phyloP scores from a whole-genome alignment of 1,140 invertebrate genomes.

The Aphelenchoides fujianensis region DNA sequence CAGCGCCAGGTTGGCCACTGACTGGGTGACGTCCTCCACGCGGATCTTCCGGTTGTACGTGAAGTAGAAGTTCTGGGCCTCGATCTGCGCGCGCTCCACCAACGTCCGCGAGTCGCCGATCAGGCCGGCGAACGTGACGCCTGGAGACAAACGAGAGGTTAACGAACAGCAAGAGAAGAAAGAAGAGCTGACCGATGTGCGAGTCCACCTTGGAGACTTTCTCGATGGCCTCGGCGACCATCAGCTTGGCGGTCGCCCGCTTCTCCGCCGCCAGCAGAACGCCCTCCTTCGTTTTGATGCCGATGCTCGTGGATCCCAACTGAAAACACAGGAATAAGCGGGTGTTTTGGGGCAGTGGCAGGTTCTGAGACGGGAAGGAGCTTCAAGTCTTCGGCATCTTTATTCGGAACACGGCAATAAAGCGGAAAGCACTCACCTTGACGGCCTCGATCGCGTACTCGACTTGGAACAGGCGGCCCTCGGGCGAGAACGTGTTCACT shows the following conservation, averaged over 20 bases:
- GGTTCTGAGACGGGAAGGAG: too few species aligned
- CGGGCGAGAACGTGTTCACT: conserved; percentile 98
- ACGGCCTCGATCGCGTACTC: conserved; percentile 99
- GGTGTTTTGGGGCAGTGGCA: too few species aligned
- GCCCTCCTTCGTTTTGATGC: conserved; percentile 87
- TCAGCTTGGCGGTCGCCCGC: conserved; percentile 88
- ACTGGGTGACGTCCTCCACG: conserved; percentile 93
- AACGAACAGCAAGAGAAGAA: too few species aligned
- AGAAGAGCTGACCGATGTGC: conserved; percentile 75
- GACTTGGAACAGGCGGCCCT: conserved; percentile 97
- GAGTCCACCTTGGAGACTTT: conserved; percentile 93
- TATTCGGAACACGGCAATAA: too few species aligned
- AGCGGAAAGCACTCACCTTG: conserved; percentile 75
- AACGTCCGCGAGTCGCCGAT: conserved; percentile 95
- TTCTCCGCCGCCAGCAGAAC: conserved; percentile 96
- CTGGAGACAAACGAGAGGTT: conserved; percentile 65
- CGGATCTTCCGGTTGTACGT: conserved; percentile 62
- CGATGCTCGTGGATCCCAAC: conserved; percentile 96
- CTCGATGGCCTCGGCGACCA: conserved; percentile 92
- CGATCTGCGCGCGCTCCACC: conserved; percentile 87
- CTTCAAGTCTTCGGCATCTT: too few species aligned
- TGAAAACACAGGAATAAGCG: conserved; percentile 59
- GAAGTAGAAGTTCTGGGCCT: conserved; percentile 71
- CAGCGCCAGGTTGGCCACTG: conserved; percentile 94
- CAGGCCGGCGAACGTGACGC: conserved; percentile 91